These are phyloP conservation scores for Sebastes oblongus DNA, from an alignment of 2,797 vertebrate genomes.

Conservation along the genomic window DNA sequence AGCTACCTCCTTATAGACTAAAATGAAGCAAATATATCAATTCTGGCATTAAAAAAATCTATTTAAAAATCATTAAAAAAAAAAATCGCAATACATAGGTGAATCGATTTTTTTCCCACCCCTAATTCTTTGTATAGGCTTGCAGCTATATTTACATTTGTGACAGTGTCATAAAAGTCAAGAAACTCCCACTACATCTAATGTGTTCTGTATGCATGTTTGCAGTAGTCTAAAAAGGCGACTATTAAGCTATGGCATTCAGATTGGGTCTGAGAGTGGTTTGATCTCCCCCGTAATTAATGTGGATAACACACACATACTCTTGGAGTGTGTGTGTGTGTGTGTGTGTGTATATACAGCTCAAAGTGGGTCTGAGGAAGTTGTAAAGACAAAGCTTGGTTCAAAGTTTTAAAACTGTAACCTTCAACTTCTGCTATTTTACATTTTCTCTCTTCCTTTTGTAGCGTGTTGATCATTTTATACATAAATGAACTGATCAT, in stretches of 20 bases:
- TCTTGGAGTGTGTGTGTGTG: neutral
- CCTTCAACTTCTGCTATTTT: constrained; percentile 66
- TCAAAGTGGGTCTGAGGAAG: constrained; percentile 19
- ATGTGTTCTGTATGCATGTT: neutral
- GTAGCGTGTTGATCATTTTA: neutral
- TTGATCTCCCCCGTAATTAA: constrained; percentile 42
- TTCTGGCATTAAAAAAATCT: too few species aligned
- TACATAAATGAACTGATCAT: neutral
- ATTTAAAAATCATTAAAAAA: too few species aligned
- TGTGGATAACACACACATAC: neutral
- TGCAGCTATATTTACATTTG: too few species aligned
- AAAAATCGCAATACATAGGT: too few species aligned
- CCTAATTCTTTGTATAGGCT: too few species aligned
- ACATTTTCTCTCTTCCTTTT: constrained; percentile 68
- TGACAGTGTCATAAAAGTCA: neutral
- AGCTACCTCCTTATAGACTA: too few species aligned
- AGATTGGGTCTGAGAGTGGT: constrained; percentile 23
- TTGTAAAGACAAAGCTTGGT: constrained; percentile 23
- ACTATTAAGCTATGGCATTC: constrained; percentile 9
- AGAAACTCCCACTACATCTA: neutral
- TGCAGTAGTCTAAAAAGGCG: constrained; percentile 1
- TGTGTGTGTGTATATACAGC: neutral
- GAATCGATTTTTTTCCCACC: too few species aligned
- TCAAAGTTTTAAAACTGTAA: constrained; percentile 28
- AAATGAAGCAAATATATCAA: too few species aligned